A percentile compares a stretch with the other conserved stretches of the same genome.
Conservation (phyloP, 1,140 invertebrate species). For the Drosophila murphyi region DNA sequence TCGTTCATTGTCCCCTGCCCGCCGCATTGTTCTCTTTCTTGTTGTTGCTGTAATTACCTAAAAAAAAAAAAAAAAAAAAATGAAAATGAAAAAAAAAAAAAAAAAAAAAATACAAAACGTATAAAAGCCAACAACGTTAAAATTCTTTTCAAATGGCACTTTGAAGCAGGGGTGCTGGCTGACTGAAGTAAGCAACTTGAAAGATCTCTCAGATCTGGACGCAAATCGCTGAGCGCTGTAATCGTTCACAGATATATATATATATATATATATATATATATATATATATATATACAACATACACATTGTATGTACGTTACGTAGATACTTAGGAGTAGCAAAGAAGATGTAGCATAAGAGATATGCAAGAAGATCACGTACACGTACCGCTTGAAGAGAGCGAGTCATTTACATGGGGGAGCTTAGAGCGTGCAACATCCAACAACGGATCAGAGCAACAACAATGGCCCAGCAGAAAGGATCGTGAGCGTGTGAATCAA, state of each 20-base stretch:
- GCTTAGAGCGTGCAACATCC: conserved; percentile 49
- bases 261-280: conserved; percentile 29
- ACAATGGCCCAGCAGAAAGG: conserved; percentile 23
- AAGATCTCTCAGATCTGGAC: conserved; percentile 67
- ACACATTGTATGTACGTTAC: background rate
- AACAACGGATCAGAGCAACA: background rate
- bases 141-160: conserved; percentile 79
- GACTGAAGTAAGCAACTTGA: conserved; percentile 55
- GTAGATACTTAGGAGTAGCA: conserved; percentile 13
- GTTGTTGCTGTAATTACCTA: conserved; percentile 71
- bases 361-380: conserved; percentile 75
- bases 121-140: conserved; percentile 65
- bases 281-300: conserved; percentile 13
- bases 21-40: conserved; percentile 34
- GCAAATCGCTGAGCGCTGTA: conserved; percentile 56
- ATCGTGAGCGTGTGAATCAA: conserved; percentile 79
- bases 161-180: conserved; percentile 32
- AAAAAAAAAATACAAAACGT: conserved; percentile 32
- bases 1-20: conserved; percentile 46
- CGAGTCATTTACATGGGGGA: conserved; percentile 76
- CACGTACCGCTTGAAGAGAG: conserved; percentile 63
- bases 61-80: conserved; percentile 39
- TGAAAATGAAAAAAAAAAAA: conserved; percentile 40
- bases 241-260: conserved; percentile 59
- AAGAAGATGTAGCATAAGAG: conserved; percentile 66